Conservation (phyloP, 2,113 vertebrate species). For the Toxotes chatareus region DNA sequence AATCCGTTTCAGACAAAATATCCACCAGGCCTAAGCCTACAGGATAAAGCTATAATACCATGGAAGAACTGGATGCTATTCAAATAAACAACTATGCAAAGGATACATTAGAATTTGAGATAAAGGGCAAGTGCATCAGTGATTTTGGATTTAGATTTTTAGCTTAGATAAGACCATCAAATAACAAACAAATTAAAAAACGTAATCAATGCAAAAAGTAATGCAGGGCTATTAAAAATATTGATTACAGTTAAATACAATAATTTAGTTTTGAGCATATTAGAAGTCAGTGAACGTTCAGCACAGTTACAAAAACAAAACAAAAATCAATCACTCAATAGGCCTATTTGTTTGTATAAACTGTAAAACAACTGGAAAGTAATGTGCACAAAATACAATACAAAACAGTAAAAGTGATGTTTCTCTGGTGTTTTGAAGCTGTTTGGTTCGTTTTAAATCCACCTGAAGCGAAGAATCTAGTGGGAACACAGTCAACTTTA, state of each 20-base stretch:
- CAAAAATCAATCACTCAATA: neutral
- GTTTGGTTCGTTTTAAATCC: neutral
- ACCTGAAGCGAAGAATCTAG: conserved; percentile 6
- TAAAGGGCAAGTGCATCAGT: neutral
- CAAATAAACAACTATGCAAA: neutral
- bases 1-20: conserved; percentile 48
- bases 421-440: neutral
- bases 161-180: neutral
- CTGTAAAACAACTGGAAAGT: neutral
- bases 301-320: neutral
- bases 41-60: conserved; percentile 47
- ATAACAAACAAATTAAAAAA: neutral
- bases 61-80: conserved; percentile 34
- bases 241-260: neutral
- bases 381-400: neutral
- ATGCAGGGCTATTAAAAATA: neutral
- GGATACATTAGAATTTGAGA: neutral
- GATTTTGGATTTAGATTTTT: neutral
- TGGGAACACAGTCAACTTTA: conserved; percentile 40
- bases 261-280: too few relatives aligned
- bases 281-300: neutral
- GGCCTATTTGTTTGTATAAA: neutral
- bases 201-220: neutral
- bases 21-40: conserved; percentile 35
- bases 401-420: neutral